Evolutionary conservation across 2,888 invertebrate species (phyloP).

Genomic region (Ophonus ardosiacus): DNA sequence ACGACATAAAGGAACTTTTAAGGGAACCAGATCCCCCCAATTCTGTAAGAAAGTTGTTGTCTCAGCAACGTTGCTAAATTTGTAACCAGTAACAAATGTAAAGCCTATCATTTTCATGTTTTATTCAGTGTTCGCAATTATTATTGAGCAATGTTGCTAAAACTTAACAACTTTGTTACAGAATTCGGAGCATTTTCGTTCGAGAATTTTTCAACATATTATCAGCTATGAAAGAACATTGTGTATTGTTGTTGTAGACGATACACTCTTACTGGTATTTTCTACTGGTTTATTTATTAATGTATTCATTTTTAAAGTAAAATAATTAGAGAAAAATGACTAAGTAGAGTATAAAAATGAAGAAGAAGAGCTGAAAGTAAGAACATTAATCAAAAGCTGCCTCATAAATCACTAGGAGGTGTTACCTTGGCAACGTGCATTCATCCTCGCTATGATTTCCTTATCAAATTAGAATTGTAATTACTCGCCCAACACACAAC

Average conservation of each 20-base stretch:
- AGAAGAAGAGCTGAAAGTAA: not conserved
- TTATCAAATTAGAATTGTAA: slow-evolving; percentile 62
- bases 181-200: too few species aligned
- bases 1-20: too few species aligned
- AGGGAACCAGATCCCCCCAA: too few species aligned
- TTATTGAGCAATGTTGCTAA: too few species aligned
- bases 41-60: too few species aligned
- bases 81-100: too few species aligned
- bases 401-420: slow-evolving; percentile 61
- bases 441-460: slow-evolving; percentile 54
- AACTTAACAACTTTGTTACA: too few species aligned
- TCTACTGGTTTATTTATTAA: not conserved
- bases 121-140: too few species aligned
- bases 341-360: slow-evolving; percentile 12
- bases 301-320: not conserved
- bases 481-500: slow-evolving; percentile 17
- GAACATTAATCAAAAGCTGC: slow-evolving; percentile 52
- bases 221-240: not conserved
- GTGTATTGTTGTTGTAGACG: not conserved
- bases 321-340: slow-evolving; percentile 32
- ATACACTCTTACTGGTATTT: not conserved
- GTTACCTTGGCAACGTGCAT: slow-evolving; percentile 59
- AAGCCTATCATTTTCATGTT: too few species aligned
- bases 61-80: too few species aligned
- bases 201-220: too few species aligned